Base-by-base conservation (phyloP, 2,113 vertebrate species). In the Ptyas mucosa region DNA sequence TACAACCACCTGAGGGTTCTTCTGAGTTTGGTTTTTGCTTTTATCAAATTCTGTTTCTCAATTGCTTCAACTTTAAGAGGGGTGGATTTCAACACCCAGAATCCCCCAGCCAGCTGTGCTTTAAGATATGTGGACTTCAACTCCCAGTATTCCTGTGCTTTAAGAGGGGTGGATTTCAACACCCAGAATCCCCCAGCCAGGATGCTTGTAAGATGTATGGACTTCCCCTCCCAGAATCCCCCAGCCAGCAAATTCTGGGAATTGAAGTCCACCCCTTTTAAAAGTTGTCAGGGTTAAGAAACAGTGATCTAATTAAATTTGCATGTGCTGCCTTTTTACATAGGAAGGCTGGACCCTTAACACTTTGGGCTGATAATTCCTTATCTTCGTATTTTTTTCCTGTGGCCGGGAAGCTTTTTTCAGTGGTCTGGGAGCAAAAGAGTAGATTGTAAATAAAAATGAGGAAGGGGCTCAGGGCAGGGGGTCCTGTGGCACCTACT, bases 331-430 rank as follows among this genome's bases (percentile, higher is more conserved):
- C 64, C 64, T 75, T 34, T 75, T 34, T 7, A 12, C 8, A 18
- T 5, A 75, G 64, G 64, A n/a, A 15, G 29, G 1, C 29, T 15
- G 61, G 29, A 6, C 5, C 12, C 29, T 69, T 1, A 0, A 18
- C 7, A 15, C 3, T 12, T 18, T 3, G 7, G 49, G 14, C 5
- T 18, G n/a, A 1, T 0, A 53, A 15, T 52, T 1, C 21, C 1
- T 9, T 7, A 0, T 12, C 9, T 24, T 11, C 1, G 3, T 54
- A 14, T 29, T 4, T 39, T 11, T 9, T 11, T 10, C 15, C 4
- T 46, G 20, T 0, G 24, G 11, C 3, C 1, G 0, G 0, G 9
- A 26, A 49, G 23, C 24, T 18, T 24, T 1, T 49, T 21, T 3
- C 29, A 6, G 87, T 3, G 52, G 51, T 88, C n/a, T 5, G 87